Percentiles rank a stretch among this genome's conserved stretches.
Evolutionary conservation across 2,888 invertebrate genomes (phyloP).

Genomic region (Tiliacea aurago): DNA sequence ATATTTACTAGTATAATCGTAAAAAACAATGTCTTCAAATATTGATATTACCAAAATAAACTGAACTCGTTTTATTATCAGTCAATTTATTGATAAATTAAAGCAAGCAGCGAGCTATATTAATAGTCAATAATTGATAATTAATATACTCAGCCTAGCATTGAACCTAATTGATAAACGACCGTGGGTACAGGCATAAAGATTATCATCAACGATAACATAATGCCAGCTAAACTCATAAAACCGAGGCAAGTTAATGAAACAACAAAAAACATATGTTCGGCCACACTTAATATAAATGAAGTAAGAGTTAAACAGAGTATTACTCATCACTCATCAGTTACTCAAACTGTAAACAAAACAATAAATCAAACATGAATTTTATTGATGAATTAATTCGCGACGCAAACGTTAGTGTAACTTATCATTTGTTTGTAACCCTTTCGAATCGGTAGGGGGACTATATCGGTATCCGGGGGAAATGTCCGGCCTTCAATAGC

Average conservation of each 20-base stretch:
- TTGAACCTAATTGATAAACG: constrained; percentile 52
- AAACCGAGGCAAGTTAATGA: constrained; percentile 12
- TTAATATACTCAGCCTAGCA: constrained; percentile 37
- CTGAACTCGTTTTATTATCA: constrained; percentile 12
- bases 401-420: constrained; percentile 34
- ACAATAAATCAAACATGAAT: constrained; percentile 68
- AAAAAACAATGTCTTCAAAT: not conserved
- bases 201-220: constrained; percentile 45
- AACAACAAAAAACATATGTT: constrained; percentile 37
- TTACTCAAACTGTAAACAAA: constrained; percentile 66
- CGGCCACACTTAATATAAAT: constrained; percentile 38
- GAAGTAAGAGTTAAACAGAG: constrained; percentile 47
- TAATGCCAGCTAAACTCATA: constrained; percentile 19
- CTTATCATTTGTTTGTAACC: constrained; percentile 56
- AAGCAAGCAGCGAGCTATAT: constrained; percentile 20
- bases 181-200: constrained; percentile 7
- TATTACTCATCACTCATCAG: constrained; percentile 52
- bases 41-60: constrained; percentile 13
- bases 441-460: constrained; percentile 47
- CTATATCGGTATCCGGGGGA: constrained; percentile 25
- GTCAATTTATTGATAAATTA: constrained; percentile 16
- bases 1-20: not conserved
- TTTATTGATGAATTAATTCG: constrained; percentile 68
- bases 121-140: constrained; percentile 53
- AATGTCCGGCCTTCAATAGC: constrained; percentile 38